Percentiles rank a stretch among this genome's conserved stretches.
Conservation (phyloP, 2,113 vertebrate genomes). For the Sciurus niger region DNA sequence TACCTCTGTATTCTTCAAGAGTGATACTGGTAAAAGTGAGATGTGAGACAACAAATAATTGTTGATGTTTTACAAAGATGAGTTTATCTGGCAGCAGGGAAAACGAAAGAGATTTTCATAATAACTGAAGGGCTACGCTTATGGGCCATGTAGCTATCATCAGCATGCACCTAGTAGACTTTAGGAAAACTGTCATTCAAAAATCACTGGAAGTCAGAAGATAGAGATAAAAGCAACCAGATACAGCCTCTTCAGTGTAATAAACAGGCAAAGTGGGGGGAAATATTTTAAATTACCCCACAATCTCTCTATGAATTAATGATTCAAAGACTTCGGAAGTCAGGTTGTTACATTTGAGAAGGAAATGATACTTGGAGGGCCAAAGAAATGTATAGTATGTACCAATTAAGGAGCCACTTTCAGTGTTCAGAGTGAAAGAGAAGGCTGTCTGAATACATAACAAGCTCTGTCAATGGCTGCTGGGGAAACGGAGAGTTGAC, state of each 20-base stretch:
- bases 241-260: neutral
- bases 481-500: rapidly evolving
- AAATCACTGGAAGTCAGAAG: neutral
- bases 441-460: neutral
- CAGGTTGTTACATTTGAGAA: neutral
- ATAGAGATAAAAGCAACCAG: neutral
- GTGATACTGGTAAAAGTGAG: neutral
- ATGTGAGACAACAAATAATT: neutral
- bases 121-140: neutral
- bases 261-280: neutral
- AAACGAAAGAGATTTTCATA: neutral
- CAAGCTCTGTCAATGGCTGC: neutral
- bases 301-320: constrained; percentile 35
- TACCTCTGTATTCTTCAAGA: constrained; percentile 8
- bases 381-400: constrained; percentile 31
- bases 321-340: neutral
- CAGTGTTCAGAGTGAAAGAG: neutral
- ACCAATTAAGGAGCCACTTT: neutral
- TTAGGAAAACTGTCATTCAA: neutral
- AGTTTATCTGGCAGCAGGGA: neutral
- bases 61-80: constrained; percentile 1
- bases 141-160: neutral
- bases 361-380: neutral
- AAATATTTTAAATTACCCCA: neutral
- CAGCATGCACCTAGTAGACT: neutral